Base-by-base conservation (phyloP, 2,113 vertebrate species). In the Uria aalge region DNA sequence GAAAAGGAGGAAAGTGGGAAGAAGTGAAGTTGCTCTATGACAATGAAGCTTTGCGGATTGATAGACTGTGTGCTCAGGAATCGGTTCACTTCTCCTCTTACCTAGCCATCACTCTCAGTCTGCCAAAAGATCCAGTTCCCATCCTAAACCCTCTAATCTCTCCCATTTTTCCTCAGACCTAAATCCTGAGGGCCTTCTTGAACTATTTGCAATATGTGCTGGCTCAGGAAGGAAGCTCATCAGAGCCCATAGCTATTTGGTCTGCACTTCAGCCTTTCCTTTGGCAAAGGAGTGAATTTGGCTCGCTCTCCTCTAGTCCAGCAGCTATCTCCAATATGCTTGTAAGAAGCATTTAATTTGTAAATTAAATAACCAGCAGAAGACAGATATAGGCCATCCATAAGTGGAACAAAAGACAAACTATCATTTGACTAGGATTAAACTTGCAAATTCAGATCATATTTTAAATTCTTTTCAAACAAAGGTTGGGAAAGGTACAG, bases 361-460 rank as follows among this genome's bases (percentile, higher is more conserved):
- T 55, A 80, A 95, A 90, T 85, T 18, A 94, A 92, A 87, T 76
- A 95, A 73, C 40, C 62, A 63, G 27, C 9, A 60, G 53, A 50
- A 80, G 50, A 83, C 2, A 76, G 48, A 80, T 53, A 69, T 0
- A 60, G 45, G 68, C 22, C 47, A 90, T 47, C 21, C 34, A 15
- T 21, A 74, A 80, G 32, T 4, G n/a, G 50, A 86, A 92, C 59
- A 91, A 91, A 66, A 62, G 22, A 62, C 16, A 82, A 82, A 73
- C 15, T 1, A 26, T 36, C 7, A 53, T 50, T 86, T 78, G 16
- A 55, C 47, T 52, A 56, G 47, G 57, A 88, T 82, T 88, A 72
- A 74, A 68, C 15, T 41, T 73, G 24, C 5, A 79, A 85, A 88
- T 90, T 92, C 75, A 66, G 52, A 68, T 50, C 4, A 36, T 82